Percentiles rank a stretch among this genome's conserved stretches.
phyloP scores from a whole-genome alignment of 1,140 invertebrate genomes.

The Metopolophium dirhodum region DNA sequence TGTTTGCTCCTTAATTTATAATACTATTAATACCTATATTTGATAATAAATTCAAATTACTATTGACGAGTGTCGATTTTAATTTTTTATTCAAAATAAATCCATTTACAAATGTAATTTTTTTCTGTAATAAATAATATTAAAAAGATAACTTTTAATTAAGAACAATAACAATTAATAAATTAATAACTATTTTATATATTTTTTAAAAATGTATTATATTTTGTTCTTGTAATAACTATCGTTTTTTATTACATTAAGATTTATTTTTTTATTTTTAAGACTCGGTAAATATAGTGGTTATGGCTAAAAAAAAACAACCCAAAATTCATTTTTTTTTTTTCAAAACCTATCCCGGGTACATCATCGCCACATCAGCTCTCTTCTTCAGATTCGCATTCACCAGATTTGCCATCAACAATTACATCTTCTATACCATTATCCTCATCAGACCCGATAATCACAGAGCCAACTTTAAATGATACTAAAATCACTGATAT shows the following conservation, averaged over 20 bases:
- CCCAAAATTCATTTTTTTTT: neutral
- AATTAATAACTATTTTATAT: neutral
- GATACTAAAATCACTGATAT: neutral
- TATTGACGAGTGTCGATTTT: too few relatives aligned
- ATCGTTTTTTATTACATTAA: neutral
- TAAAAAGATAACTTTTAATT: constrained; percentile 2
- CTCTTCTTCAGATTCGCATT: neutral
- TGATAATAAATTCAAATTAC: too few relatives aligned
- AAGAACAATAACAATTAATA: constrained; percentile 14
- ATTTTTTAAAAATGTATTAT: neutral
- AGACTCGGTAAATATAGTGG: neutral
- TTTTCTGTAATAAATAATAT: neutral
- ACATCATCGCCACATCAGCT: neutral
- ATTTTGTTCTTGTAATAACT: neutral
- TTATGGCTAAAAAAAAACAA: neutral
- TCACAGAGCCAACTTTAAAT: constrained; percentile 12
- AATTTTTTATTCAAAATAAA: too few relatives aligned
- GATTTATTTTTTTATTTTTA: constrained; percentile 4
- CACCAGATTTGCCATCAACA: neutral
- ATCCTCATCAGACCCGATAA: neutral
- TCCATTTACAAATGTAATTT: too few relatives aligned
- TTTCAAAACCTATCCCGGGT: neutral
- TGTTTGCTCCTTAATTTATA: neutral
- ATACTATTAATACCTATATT: too few relatives aligned
- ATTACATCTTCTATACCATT: neutral